Percentiles rank a stretch among this genome's conserved stretches.
Evolutionary conservation across 2,113 vertebrate genomes (phyloP).

Genomic region (Aythya baeri): DNA sequence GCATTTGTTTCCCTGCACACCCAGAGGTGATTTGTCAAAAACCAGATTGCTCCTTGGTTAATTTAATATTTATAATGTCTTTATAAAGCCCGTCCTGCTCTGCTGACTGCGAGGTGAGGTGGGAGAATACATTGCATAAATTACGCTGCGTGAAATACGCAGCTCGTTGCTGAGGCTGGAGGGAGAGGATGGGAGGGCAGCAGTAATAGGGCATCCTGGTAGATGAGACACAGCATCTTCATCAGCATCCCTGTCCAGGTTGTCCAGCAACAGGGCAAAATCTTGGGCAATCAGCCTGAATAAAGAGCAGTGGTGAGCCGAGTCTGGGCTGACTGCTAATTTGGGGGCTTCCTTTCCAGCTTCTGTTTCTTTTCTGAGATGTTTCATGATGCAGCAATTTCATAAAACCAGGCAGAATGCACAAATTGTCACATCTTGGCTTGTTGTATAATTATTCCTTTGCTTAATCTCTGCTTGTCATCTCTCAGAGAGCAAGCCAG

Average conservation of each 20-base stretch:
- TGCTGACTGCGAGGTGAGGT: background rate
- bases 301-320: background rate
- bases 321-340: background rate
- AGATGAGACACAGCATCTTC: background rate
- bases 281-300: background rate
- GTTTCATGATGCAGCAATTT: background rate
- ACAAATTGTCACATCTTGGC: background rate
- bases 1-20: background rate
- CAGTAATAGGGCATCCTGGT: background rate
- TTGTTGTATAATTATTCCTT: background rate
- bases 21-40: slow-evolving; percentile 14
- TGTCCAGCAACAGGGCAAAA: background rate
- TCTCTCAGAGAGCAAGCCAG: background rate
- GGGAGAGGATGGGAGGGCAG: background rate
- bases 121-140: background rate
- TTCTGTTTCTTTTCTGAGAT: background rate
- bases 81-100: background rate
- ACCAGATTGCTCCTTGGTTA: background rate
- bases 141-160: rapidly evolving
- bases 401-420: background rate
- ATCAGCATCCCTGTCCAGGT: background rate
- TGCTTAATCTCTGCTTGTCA: background rate
- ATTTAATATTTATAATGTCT: slow-evolving; percentile 39
- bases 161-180: background rate
- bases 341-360: background rate